A percentile compares a stretch with the other conserved stretches of the same genome.
These are phyloP conservation scores for Nannoperca obscura DNA, from an alignment of 2,797 vertebrate species.

Conservation along the genomic window DNA sequence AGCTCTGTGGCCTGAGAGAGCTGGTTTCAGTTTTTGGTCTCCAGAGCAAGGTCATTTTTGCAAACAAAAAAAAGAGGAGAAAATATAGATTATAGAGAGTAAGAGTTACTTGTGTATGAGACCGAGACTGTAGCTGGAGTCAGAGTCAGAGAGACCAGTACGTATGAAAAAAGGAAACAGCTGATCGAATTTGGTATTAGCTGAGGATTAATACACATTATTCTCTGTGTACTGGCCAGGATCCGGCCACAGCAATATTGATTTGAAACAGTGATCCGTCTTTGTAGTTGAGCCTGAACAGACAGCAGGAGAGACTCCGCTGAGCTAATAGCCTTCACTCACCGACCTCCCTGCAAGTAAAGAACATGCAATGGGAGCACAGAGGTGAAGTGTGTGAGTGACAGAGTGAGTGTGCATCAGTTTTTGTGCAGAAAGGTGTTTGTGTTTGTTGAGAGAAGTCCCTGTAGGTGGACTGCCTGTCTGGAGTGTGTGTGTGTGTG, in stretches of 20 bases:
- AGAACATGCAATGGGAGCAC: slow-evolving; percentile 20
- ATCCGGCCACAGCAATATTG: slow-evolving; percentile 46
- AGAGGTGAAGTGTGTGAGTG: slow-evolving; percentile 29
- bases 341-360: slow-evolving; percentile 28
- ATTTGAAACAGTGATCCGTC: slow-evolving; percentile 61
- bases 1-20: slow-evolving; percentile 3
- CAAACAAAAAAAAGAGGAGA: not conserved
- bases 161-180: not conserved
- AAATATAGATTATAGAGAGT: not conserved
- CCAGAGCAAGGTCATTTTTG: not conserved
- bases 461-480: slow-evolving; percentile 12
- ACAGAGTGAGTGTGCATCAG: slow-evolving; percentile 1
- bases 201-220: slow-evolving; percentile 29
- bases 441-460: slow-evolving; percentile 1
- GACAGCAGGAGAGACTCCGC: slow-evolving; percentile 46
- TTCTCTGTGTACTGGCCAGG: slow-evolving; percentile 24
- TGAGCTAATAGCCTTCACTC: slow-evolving; percentile 57
- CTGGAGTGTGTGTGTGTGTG: not conserved
- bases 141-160: not conserved
- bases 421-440: slow-evolving; percentile 3
- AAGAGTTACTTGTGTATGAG: not conserved
- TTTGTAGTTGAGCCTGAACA: slow-evolving; percentile 60
- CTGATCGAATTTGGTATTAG: slow-evolving; percentile 40
- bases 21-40: not conserved
- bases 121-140: not conserved